Percentiles rank a stretch among this genome's conserved stretches.
These are phyloP conservation scores for Gymnoscopelus braueri DNA, from an alignment of 2,797 vertebrate species.

Conservation along the genomic window DNA sequence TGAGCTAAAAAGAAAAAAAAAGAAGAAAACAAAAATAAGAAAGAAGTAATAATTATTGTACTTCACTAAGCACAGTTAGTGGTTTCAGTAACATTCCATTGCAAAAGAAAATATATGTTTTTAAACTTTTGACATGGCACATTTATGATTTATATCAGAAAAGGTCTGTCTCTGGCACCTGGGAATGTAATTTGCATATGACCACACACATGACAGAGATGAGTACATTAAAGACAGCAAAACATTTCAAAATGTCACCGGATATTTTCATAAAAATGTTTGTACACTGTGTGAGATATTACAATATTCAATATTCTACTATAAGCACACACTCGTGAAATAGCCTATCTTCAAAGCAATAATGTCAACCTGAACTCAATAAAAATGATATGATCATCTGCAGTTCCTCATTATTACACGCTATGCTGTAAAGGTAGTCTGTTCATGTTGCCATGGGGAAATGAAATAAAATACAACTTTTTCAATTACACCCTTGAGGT, in stretches of 20 bases:
- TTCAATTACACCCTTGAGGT: not conserved
- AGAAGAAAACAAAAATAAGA: too few species aligned
- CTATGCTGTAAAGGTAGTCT: not conserved
- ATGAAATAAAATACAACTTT: slow-evolving; percentile 21
- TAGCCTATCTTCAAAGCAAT: too few species aligned
- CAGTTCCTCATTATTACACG: slow-evolving; percentile 3
- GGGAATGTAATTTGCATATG: slow-evolving; percentile 45
- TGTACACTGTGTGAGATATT: slow-evolving; percentile 44
- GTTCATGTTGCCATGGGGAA: slow-evolving; percentile 12
- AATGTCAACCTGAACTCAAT: too few species aligned
- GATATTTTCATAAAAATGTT: slow-evolving; percentile 30
- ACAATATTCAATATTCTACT: slow-evolving; percentile 13
- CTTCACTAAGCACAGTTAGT: not conserved
- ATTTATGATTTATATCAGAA: not conserved
- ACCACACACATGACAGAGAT: slow-evolving; percentile 37
- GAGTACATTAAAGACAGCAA: slow-evolving; percentile 23
- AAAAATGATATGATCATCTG: slow-evolving; percentile 5
- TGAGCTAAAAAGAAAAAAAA: too few species aligned
- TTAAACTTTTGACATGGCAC: not conserved
- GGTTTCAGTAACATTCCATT: not conserved
- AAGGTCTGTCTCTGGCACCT: slow-evolving; percentile 2
- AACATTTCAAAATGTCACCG: too few species aligned
- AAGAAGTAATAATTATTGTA: not conserved
- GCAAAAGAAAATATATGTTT: not conserved
- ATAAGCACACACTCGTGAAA: too few species aligned